A percentile compares a stretch with the other conserved stretches of the same genome.
Conservation (phyloP, 2,888 invertebrate genomes). For the Pteria penguin region DNA sequence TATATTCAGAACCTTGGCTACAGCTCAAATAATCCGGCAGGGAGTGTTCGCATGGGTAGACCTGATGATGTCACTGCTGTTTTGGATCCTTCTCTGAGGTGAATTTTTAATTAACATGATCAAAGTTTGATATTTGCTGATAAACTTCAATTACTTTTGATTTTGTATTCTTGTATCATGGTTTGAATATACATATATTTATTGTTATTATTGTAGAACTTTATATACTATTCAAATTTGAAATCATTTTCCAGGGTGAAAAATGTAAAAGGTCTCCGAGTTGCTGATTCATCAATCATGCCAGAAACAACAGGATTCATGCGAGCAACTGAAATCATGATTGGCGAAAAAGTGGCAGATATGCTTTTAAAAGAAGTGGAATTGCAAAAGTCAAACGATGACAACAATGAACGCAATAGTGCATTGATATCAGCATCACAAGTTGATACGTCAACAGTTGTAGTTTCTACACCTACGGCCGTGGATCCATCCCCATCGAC, state of each 20-base stretch:
- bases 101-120: neutral
- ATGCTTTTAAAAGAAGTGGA: constrained; percentile 3
- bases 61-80: constrained; percentile 16
- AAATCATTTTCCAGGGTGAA: constrained; percentile 7
- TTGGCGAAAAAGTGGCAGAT: constrained; percentile 21
- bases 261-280: constrained; percentile 8
- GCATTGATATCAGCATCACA: neutral
- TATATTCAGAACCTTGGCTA: constrained; percentile 6
- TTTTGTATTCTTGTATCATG: neutral
- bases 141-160: neutral
- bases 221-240: neutral
- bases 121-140: neutral
- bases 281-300: constrained; percentile 27
- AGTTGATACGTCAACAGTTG: neutral
- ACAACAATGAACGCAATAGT: neutral
- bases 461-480: neutral
- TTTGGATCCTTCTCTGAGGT: constrained; percentile 21
- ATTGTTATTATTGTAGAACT: too few relatives aligned
- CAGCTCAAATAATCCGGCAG: neutral
- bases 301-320: constrained; percentile 11
- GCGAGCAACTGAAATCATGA: constrained; percentile 18
- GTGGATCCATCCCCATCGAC: neutral
- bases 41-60: constrained; percentile 17
- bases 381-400: neutral
- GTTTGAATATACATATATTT: too few relatives aligned